Evolutionary conservation across 2,888 invertebrate species (phyloP).

Genomic region (Spilosoma lubricipeda): DNA sequence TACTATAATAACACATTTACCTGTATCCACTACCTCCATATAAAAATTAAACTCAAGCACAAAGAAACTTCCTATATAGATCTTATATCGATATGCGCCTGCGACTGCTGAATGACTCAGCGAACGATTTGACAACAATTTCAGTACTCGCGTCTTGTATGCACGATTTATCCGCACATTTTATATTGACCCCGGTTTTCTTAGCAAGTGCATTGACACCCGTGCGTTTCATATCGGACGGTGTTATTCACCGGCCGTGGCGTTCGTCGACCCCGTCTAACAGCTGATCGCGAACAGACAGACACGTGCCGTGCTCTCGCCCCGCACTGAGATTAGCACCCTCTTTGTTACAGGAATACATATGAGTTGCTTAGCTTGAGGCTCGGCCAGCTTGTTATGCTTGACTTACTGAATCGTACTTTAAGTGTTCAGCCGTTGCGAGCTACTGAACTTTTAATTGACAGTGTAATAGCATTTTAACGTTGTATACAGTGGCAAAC

Average conservation of each 20-base stretch:
- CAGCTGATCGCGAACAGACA: constrained; percentile 65
- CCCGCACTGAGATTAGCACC: constrained; percentile 42
- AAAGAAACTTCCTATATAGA: constrained; percentile 13
- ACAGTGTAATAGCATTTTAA: neutral
- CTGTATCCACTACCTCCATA: constrained; percentile 13
- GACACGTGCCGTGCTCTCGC: constrained; percentile 61
- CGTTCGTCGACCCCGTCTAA: constrained; percentile 63
- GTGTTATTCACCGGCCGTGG: constrained; percentile 62
- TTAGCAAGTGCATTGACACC: constrained; percentile 62
- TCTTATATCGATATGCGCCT: constrained; percentile 30
- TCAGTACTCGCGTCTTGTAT: constrained; percentile 39
- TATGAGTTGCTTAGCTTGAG: constrained; percentile 13
- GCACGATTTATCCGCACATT: constrained; percentile 51
- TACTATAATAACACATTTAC: constrained; percentile 22
- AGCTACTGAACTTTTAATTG: neutral
- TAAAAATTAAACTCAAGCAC: constrained; percentile 5
- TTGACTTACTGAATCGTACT: constrained; percentile 20
- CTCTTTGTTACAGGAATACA: constrained; percentile 32
- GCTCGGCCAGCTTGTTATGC: constrained; percentile 21
- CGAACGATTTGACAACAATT: constrained; percentile 42
- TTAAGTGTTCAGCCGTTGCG: constrained; percentile 4
- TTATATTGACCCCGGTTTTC: constrained; percentile 49
- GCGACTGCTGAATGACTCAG: constrained; percentile 43
- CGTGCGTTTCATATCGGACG: constrained; percentile 57
- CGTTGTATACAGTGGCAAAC: neutral